Base-by-base conservation (phyloP, 92 coral and sea anemone genomes). In the Epizoanthus scotinus region DNA sequence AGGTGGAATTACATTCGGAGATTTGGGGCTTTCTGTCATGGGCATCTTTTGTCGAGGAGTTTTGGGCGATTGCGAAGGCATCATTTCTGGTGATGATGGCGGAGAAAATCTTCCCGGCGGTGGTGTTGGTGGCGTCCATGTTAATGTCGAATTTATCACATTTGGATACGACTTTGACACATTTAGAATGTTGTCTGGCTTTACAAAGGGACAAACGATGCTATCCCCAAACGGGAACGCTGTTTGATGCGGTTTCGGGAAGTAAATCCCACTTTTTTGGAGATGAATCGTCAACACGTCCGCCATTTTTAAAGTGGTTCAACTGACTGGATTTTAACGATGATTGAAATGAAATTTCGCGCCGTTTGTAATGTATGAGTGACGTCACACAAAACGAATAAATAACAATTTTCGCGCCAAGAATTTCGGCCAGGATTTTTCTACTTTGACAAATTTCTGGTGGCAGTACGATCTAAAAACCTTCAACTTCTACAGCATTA, bases 271-370 rank as follows among this genome's bases (percentile, higher is more conserved):
- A 67, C 93, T 91, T 85, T 94, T 95, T 63, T 93, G 91, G 64
- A 93, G 87, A 75, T 93, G 91, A 83, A 92, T 92, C 67, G 90
- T 85, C 77, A 93, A 82, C 83, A 93, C 90, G 81, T 93, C 98
- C 89, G 99, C 99, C 99, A 95, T 95, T 89, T 95, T 95, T 95
- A 95, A 95, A 95, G 95, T 79, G 65, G 65, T 44, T 50, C 12
- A 44, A 63, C 54, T 36, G 40, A 63, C 42, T 61, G 71, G 83
- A 54, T 34, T 78, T 78, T 78, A 63, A 78, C 84, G 90, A 68
- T 57, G 58, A 68, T 67, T 67, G 73, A 86, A 86, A 87, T 90
- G 91, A 89, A 92, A 89, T 92, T 92, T 92, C 97, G 91, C 93
- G 93, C 93, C 84, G 71, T 49, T 67, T 53, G 69, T 92, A 89